Evolutionary conservation across 2,888 invertebrate species (phyloP).

Genomic region (Polydrusus tereticollis): DNA sequence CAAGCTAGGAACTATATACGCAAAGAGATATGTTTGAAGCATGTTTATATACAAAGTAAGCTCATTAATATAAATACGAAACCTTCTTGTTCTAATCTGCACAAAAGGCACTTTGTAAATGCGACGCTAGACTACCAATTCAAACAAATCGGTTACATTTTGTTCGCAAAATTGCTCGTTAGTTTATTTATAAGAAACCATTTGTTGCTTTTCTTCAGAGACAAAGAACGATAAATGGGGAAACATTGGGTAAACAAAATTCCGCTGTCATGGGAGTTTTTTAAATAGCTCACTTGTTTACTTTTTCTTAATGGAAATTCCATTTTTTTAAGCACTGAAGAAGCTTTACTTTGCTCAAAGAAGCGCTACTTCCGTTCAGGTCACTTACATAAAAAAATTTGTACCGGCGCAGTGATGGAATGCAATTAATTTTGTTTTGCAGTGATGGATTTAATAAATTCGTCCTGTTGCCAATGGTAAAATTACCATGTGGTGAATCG

Average conservation of each 20-base stretch:
- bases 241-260: constrained; percentile 7
- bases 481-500: too few relatives aligned
- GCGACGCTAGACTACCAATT: neutral
- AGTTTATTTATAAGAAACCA: constrained; percentile 18
- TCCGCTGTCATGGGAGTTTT: neutral
- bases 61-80: constrained; percentile 5
- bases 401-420: neutral
- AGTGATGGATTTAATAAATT: neutral
- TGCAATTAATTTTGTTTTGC: neutral
- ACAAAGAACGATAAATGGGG: constrained; percentile 11
- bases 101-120: neutral
- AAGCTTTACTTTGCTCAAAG: constrained; percentile 7
- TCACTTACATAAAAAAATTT: neutral
- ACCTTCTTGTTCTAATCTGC: neutral
- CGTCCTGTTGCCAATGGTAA: too few relatives aligned
- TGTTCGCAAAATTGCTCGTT: constrained; percentile 8
- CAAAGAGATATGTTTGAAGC: neutral
- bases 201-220: constrained; percentile 7
- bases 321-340: constrained; percentile 8
- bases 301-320: neutral
- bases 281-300: constrained; percentile 16
- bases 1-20: neutral
- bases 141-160: neutral
- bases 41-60: neutral
- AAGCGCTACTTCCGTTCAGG: neutral